These are phyloP conservation scores for Ficedula albicollis DNA, from an alignment of 2,797 vertebrate genomes.

Conservation along the genomic window DNA sequence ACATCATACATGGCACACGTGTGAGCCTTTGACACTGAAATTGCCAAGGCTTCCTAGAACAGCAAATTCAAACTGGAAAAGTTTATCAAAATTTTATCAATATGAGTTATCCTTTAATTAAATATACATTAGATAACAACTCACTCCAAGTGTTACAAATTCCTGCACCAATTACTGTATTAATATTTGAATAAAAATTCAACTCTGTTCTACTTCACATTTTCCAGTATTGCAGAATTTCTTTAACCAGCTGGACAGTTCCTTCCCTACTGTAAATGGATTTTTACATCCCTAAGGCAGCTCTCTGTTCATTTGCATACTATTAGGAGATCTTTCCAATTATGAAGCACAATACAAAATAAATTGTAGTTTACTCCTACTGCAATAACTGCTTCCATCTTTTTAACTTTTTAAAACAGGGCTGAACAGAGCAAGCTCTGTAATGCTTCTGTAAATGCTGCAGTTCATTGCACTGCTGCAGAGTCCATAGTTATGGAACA, in stretches of 20 bases:
- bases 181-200: not conserved
- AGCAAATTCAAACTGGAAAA: not conserved
- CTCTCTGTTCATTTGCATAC: not conserved
- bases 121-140: not conserved
- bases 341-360: not conserved
- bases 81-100: not conserved
- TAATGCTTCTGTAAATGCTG: not conserved
- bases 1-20: not conserved
- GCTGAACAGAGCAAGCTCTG: not conserved
- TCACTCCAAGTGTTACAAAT: not conserved
- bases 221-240: not conserved
- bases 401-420: not conserved
- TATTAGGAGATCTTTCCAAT: not conserved
- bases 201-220: not conserved
- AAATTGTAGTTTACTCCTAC: not conserved
- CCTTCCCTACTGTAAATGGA: not conserved
- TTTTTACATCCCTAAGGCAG: not conserved
- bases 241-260: not conserved
- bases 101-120: not conserved
- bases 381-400: not conserved
- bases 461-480: not conserved
- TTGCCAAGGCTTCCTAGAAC: too few relatives aligned
- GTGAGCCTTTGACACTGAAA: too few relatives aligned
- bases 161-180: not conserved
- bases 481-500: not conserved